These are phyloP conservation scores for Thecocarcelia acutangulata DNA, from an alignment of 2,888 invertebrate species.

Conservation along the genomic window DNA sequence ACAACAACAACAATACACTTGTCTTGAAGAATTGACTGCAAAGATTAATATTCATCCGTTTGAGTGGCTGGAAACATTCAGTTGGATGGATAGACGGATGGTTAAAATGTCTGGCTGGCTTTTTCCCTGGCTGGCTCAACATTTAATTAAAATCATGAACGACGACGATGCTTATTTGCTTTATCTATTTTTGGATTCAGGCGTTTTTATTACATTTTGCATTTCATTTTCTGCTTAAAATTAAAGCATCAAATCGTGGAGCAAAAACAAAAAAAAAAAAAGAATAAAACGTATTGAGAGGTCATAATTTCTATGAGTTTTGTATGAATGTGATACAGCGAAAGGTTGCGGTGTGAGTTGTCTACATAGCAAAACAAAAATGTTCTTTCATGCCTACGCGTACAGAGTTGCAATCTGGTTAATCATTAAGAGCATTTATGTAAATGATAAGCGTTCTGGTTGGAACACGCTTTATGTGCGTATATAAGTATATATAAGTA, in stretches of 20 bases:
- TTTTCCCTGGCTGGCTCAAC: constrained; percentile 45
- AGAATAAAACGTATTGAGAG: constrained; percentile 27
- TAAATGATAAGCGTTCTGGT: too few relatives aligned
- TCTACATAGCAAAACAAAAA: too few relatives aligned
- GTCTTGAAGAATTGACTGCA: constrained; percentile 19
- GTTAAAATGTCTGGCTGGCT: constrained; percentile 19
- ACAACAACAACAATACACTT: constrained; percentile 1
- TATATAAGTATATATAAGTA: too few relatives aligned
- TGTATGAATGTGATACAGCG: constrained; percentile 5
- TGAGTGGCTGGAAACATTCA: background rate
- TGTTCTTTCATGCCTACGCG: background rate
- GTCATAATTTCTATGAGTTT: constrained; percentile 31
- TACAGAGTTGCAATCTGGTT: too few relatives aligned
- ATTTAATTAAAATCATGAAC: constrained; percentile 58
- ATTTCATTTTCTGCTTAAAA: constrained; percentile 30
- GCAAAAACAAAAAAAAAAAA: background rate
- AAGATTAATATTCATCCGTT: constrained; percentile 6
- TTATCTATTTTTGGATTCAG: constrained; percentile 49
- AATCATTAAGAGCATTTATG: too few relatives aligned
- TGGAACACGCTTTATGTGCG: too few relatives aligned
- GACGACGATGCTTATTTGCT: constrained; percentile 26
- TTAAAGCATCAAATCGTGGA: background rate
- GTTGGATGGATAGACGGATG: background rate
- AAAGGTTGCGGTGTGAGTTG: too few relatives aligned
- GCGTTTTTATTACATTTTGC: constrained; percentile 33